Percentiles rank a stretch among this genome's conserved stretches.
These are phyloP conservation scores for Synaphobranchus kaupii DNA, from an alignment of 2,797 vertebrate species.

Conservation along the genomic window DNA sequence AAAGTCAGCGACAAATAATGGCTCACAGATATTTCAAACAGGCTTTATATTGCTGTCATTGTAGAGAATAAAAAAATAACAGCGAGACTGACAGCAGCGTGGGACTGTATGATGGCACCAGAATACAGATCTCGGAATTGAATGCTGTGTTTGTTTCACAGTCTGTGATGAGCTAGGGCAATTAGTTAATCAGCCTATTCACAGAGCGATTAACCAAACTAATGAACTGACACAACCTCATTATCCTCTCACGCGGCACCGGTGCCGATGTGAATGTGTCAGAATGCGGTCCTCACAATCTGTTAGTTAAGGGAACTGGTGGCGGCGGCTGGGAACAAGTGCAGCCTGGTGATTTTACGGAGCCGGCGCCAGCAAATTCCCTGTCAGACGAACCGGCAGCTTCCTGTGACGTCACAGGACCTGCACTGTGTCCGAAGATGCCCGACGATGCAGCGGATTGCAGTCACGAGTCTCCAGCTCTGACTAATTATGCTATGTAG, in stretches of 20 bases:
- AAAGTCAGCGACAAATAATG: not conserved
- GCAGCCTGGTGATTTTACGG: not conserved
- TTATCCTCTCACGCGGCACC: not conserved
- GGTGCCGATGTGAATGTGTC: not conserved
- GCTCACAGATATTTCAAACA: not conserved
- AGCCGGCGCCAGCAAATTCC: not conserved
- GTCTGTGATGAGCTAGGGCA: not conserved
- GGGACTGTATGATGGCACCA: not conserved
- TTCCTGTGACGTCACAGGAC: not conserved
- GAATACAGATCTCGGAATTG: not conserved
- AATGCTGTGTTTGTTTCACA: not conserved
- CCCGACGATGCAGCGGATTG: not conserved
- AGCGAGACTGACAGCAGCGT: not conserved
- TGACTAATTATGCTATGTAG: not conserved
- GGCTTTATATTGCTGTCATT: not conserved
- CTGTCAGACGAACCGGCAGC: not conserved
- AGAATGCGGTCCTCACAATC: not conserved
- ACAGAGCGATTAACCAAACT: not conserved
- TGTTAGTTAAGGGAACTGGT: not conserved
- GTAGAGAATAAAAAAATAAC: not conserved
- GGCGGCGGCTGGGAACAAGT: not conserved
- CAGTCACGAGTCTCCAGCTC: not conserved
- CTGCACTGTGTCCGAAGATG: not conserved
- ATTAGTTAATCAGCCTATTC: not conserved
- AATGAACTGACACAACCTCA: not conserved